Conservation (phyloP, 2,888 invertebrate genomes). For the Slavum lentiscoides region DNA sequence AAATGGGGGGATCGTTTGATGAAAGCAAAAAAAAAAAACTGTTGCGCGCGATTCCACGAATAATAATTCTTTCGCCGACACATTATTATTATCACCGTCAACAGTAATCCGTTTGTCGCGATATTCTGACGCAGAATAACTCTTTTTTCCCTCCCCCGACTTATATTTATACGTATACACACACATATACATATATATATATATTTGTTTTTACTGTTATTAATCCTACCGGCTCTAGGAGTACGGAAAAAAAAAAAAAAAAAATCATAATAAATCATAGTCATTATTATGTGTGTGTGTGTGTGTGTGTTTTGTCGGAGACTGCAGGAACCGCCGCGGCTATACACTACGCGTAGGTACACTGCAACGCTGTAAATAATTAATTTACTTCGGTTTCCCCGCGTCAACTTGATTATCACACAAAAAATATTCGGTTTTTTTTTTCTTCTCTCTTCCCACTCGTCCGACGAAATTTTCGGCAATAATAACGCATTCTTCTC, state of each 20-base stretch:
- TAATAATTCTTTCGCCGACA: slow-evolving; percentile 1
- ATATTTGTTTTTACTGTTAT: slow-evolving; percentile 11
- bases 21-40: not conserved
- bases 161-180: too few relatives aligned
- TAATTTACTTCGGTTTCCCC: slow-evolving; percentile 26
- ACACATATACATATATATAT: not conserved
- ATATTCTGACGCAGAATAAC: not conserved
- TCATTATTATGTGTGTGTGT: not conserved
- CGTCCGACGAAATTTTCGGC: not conserved
- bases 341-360: too few relatives aligned
- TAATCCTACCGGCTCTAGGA: not conserved
- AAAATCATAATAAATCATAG: too few relatives aligned
- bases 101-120: not conserved
- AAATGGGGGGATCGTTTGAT: not conserved
- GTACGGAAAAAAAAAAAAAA: not conserved
- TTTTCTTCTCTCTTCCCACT: slow-evolving; percentile 5
- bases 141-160: not conserved
- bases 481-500: too few relatives aligned
- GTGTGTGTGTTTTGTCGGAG: not conserved
- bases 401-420: not conserved
- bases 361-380: slow-evolving; percentile 11
- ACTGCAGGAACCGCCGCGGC: too few relatives aligned
- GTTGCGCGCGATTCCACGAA: not conserved
- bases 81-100: not conserved
- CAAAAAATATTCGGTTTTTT: not conserved